A percentile compares a stretch with the other conserved stretches of the same genome.
These are phyloP conservation scores for Protobothrops flavoviridis DNA, from an alignment of 2,113 vertebrate genomes.

Conservation along the genomic window DNA sequence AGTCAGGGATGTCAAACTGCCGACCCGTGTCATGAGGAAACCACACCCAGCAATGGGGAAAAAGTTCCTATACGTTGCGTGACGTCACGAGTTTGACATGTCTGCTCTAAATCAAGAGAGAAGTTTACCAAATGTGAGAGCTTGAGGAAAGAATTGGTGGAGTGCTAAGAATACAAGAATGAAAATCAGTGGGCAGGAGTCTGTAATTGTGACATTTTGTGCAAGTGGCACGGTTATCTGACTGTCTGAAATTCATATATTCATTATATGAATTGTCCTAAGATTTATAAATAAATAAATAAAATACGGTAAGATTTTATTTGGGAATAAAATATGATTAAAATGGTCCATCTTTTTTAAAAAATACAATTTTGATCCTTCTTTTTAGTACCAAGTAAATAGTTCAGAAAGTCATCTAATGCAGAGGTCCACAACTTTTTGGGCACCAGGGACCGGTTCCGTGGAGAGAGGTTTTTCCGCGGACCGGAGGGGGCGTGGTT, in stretches of 20 bases:
- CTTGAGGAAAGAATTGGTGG: background rate
- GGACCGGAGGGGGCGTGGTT: too few species aligned
- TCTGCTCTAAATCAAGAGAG: background rate
- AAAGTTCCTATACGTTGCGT: too few species aligned
- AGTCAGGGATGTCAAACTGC: background rate
- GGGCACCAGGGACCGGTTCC: too few species aligned
- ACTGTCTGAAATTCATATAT: background rate
- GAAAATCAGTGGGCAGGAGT: background rate
- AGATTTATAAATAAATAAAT: background rate
- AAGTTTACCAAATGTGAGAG: background rate
- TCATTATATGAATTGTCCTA: background rate
- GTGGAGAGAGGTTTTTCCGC: too few species aligned
- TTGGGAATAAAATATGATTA: background rate
- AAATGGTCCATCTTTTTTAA: background rate
- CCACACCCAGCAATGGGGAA: too few species aligned
- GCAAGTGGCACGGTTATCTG: background rate
- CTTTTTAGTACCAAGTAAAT: background rate
- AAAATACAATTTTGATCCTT: background rate
- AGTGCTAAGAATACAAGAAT: background rate
- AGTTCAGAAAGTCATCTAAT: background rate
- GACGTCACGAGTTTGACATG: too few species aligned
- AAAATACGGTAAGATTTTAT: background rate
- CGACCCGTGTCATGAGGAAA: too few species aligned
- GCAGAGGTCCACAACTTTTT: too few species aligned
- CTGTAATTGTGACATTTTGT: background rate